Base-by-base conservation (phyloP, 2,113 vertebrate genomes). In the Oriolus oriolus region DNA sequence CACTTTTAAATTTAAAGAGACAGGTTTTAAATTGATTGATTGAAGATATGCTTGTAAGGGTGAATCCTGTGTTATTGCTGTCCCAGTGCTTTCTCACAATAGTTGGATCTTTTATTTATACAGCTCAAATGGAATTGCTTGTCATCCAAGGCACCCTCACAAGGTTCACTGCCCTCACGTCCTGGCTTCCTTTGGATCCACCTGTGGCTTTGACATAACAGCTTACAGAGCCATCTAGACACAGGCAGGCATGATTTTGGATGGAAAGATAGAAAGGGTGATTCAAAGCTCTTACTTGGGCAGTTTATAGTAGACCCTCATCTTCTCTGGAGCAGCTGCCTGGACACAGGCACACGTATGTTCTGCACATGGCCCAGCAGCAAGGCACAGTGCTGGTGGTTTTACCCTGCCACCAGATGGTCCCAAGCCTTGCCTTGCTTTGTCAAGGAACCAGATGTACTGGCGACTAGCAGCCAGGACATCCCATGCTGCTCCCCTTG, bases 171-270 rank as follows among this genome's bases (percentile, higher is more conserved):
- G 49, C 16, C 28, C 49, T 9, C 7, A 66, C 52, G 4, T 78
- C 7, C 33, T 3, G 0, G 7, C 4, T 86, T 44, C 15, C 33
- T 86, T 74, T 3, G 0, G 13, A 31, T 76, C 6, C n/a, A 30
- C 2, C 8, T 52, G 11, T 61, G 50, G 17, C 42, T 92, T 39
- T 33, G 15, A 44, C 10, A 17, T 31, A 16, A 24, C 20, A 82
- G 18, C 9, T 74, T 71, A 23, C 53, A 75, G 47, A 85, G 26
- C 16, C 45, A 6, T 39, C 33, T 30, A 61, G 6, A 11, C 11
- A 50, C 22, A 56, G 7, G 7, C 2, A 21, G 31, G 33, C 8
- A 10, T 3, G 23, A 31, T 73, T 56, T 39, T 23, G 2, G 31
- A 42, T 7, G 3, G 24, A 1, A 2, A 64, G 41, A 6, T 11